Percentiles rank a stretch among this genome's conserved stretches.
These are phyloP conservation scores for Chaetophractus vellerosus DNA, from an alignment of 2,797 vertebrate genomes.

Conservation along the genomic window DNA sequence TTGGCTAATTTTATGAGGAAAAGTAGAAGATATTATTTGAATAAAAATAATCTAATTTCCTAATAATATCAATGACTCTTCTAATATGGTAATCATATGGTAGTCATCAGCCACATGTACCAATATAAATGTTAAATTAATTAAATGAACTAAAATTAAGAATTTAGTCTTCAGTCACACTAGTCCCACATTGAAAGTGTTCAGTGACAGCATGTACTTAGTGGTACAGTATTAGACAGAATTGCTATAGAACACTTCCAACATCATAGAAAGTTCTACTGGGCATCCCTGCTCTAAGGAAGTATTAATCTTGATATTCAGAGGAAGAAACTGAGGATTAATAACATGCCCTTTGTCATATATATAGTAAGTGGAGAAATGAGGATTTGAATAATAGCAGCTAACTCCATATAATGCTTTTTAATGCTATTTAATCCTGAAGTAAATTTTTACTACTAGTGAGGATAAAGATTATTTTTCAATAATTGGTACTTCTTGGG, in stretches of 20 bases:
- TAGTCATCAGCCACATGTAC: background rate
- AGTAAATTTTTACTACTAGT: background rate
- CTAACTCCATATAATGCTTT: background rate
- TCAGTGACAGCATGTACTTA: background rate
- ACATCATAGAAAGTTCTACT: background rate
- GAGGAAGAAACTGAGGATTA: background rate
- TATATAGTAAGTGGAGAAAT: background rate
- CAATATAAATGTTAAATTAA: background rate
- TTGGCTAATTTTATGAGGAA: conserved; percentile 8
- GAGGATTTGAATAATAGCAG: background rate
- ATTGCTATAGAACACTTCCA: background rate
- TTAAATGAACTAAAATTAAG: background rate
- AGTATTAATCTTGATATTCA: background rate
- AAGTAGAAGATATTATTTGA: background rate
- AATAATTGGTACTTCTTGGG: background rate
- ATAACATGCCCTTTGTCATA: background rate
- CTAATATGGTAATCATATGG: background rate
- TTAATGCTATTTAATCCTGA: background rate
- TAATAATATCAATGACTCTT: background rate
- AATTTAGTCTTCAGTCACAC: background rate
- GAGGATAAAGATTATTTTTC: background rate
- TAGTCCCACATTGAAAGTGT: background rate
- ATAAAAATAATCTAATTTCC: background rate
- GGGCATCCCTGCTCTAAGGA: background rate
- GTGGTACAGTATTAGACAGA: background rate